Conservation (phyloP, 2,888 invertebrate species). For the Thera obeliscata region DNA sequence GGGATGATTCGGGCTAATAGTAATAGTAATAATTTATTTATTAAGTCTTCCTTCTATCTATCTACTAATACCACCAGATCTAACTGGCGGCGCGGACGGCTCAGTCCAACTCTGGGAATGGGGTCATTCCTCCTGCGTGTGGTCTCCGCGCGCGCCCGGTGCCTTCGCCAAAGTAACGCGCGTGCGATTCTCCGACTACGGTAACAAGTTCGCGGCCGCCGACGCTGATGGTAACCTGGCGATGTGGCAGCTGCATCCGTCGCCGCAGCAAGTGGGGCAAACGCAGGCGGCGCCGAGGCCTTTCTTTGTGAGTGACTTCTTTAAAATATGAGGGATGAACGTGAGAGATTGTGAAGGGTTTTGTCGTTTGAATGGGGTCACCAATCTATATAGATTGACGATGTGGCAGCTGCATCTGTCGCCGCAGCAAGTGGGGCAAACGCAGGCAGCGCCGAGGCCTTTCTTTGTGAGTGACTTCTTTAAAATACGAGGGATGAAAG, state of each 20-base stretch:
- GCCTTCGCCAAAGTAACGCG: slow-evolving; percentile 98
- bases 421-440: slow-evolving; percentile 81
- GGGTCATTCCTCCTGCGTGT: slow-evolving; percentile 96
- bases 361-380: too few relatives aligned
- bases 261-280: slow-evolving; percentile 82
- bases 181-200: slow-evolving; percentile 97
- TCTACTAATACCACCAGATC: slow-evolving; percentile 80
- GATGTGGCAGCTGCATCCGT: slow-evolving; percentile 95
- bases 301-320: slow-evolving; percentile 90
- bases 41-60: too few relatives aligned
- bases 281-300: slow-evolving; percentile 87
- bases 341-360: too few relatives aligned
- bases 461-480: slow-evolving; percentile 89
- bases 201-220: slow-evolving; percentile 99
- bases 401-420: slow-evolving; percentile 95
- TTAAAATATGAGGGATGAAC: too few relatives aligned
- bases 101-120: slow-evolving; percentile 99
- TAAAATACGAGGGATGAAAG: too few relatives aligned
- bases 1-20: too few relatives aligned
- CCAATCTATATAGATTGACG: slow-evolving; percentile 88
- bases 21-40: too few relatives aligned
- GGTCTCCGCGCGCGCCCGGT: slow-evolving; percentile 95
- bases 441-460: slow-evolving; percentile 86
- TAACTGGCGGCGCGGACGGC: slow-evolving; percentile 98
- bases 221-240: slow-evolving; percentile 99